Evolutionary conservation across 2,797 vertebrate genomes (phyloP), one percentile per base, ranked within the genome.

Genomic region (Gymnoscopelus braueri): DNA sequence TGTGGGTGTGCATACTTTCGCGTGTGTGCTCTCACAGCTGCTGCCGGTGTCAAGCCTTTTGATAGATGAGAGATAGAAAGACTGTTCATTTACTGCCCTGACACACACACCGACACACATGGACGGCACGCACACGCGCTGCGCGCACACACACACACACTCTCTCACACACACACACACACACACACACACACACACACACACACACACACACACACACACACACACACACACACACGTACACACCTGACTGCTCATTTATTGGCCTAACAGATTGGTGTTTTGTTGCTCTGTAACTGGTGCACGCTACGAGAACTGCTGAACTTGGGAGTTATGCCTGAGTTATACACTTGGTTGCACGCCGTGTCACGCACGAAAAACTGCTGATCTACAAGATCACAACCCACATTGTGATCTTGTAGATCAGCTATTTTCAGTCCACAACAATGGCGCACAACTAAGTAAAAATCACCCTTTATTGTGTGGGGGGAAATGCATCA

Each of bases 181-280:
- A 5, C 12, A 50, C 49, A n/a, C 49, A 50, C 49, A 50, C 49
- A 14, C 49, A 51, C 49, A 51, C 50, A 15, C 50, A 51, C 50
- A 15, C 13, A 51, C 50, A 5, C 50, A 51, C 13, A 4, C 50
- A 13, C 12, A 3, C 50, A n/a, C 3, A 1, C 50, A 4, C 50
- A 13, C 50, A 51, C 50, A 14, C 50, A 51, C 13, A 14, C 49
- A n/a, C 13, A 51, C 49, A 51, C 12, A 51, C 59, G 44, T 15
- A 81, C 74, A 88, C 89, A 92, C 91, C 91, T 91, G 91, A 92
- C 84, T 90, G 90, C 87, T 91, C 86, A 86, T 92, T 90, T 91
- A 90, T 88, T 90, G 88, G 86, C 87, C 87, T 89, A 92, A 92
- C 91, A 92, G 88, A 92, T 92, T 90, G 91, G 88, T 89, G 88